Percentiles rank a stretch among this genome's conserved stretches.
Evolutionary conservation across 2,113 vertebrate genomes (phyloP).

Genomic region (Tor tambroides): DNA sequence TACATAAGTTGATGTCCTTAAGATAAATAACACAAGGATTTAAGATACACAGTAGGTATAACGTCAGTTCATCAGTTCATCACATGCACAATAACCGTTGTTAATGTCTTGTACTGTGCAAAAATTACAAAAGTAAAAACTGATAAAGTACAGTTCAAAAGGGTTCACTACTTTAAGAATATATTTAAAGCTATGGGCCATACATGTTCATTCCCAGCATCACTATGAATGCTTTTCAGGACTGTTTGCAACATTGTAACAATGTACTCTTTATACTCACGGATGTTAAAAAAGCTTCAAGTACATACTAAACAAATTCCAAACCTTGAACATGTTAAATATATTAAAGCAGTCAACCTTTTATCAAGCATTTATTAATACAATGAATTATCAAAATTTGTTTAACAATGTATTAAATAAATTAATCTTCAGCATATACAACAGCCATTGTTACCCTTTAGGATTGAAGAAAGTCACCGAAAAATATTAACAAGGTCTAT

Average conservation of each 20-base stretch:
- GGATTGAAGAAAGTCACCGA: constrained; percentile 11
- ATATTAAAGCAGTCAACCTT: constrained; percentile 29
- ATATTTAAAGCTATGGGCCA: neutral
- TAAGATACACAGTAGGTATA: constrained; percentile 42
- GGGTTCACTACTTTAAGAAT: neutral
- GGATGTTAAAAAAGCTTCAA: constrained; percentile 14
- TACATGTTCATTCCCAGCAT: neutral
- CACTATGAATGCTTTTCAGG: neutral
- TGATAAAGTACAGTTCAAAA: constrained; percentile 4
- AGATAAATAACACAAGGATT: constrained; percentile 57
- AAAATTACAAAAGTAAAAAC: constrained; percentile 13
- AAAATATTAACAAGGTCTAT: neutral
- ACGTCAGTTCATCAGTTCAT: constrained; percentile 4
- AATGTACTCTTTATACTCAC: neutral
- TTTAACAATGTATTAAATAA: constrained; percentile 72
- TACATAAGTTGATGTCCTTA: constrained; percentile 20
- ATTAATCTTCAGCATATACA: constrained; percentile 74
- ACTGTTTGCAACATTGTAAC: neutral
- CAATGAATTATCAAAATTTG: constrained; percentile 3
- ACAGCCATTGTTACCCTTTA: neutral
- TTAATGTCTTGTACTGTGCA: constrained; percentile 24
- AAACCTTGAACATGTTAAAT: constrained; percentile 5
- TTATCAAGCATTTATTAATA: neutral
- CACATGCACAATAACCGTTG: constrained; percentile 13
- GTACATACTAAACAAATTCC: neutral